Evolutionary conservation across 2,797 vertebrate genomes (phyloP).

Genomic region (Phrynocephalus guinanensis): DNA sequence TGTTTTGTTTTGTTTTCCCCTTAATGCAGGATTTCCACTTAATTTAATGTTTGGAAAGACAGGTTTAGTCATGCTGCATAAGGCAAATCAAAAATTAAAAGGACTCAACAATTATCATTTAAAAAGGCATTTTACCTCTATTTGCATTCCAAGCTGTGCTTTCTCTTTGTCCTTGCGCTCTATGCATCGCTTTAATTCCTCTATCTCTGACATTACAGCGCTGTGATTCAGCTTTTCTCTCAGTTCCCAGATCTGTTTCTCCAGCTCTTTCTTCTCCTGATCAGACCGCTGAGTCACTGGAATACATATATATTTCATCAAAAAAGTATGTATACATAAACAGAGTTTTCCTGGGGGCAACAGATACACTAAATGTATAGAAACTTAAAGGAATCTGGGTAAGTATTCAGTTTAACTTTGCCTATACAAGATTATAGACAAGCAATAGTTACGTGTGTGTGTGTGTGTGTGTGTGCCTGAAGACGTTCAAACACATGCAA

Average conservation of each 20-base stretch:
- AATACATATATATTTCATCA: constrained; percentile 43
- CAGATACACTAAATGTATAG: neutral
- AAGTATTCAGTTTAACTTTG: neutral
- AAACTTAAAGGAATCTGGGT: neutral
- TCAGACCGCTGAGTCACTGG: constrained; percentile 73
- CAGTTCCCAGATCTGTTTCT: constrained; percentile 86
- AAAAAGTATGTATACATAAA: neutral
- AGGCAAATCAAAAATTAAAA: neutral
- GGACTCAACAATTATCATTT: neutral
- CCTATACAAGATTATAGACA: neutral
- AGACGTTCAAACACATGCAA: neutral
- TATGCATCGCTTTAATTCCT: constrained; percentile 84
- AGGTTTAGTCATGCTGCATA: constrained; percentile 40
- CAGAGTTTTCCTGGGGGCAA: neutral
- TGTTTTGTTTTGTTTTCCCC: neutral
- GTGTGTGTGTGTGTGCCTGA: too few species aligned
- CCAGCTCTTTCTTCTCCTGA: constrained; percentile 79
- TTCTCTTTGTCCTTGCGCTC: constrained; percentile 88
- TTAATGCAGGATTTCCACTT: neutral
- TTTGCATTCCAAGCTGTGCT: constrained; percentile 79
- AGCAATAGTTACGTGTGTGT: neutral
- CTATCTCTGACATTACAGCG: constrained; percentile 81
- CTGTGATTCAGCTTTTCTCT: constrained; percentile 81
- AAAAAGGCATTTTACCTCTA: constrained; percentile 80
- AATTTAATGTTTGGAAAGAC: neutral